These are phyloP conservation scores for Brachionichthys hirsutus DNA, from an alignment of 2,113 vertebrate genomes.

Conservation along the genomic window DNA sequence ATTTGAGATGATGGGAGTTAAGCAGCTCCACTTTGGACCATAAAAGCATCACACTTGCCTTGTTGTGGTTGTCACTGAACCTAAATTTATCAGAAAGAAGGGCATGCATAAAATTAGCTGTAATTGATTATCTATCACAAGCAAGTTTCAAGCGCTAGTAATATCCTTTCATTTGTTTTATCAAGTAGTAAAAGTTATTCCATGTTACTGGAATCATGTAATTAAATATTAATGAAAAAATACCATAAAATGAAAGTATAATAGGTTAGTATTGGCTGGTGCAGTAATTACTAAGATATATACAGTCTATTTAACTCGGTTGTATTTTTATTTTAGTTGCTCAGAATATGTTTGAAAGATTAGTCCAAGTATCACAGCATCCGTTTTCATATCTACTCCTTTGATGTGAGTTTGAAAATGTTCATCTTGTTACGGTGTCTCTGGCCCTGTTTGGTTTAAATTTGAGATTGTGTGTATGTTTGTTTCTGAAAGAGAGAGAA, in stretches of 20 bases:
- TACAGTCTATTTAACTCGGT: too few relatives aligned
- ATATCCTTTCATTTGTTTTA: too few relatives aligned
- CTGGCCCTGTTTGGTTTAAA: slow-evolving; percentile 25
- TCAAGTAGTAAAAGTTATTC: too few relatives aligned
- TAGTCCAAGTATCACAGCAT: slow-evolving; percentile 11
- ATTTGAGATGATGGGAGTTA: slow-evolving; percentile 18
- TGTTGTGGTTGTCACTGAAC: background rate
- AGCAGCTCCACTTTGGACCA: slow-evolving; percentile 7
- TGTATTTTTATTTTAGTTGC: background rate
- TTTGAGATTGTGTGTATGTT: slow-evolving; percentile 51
- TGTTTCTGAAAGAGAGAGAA: slow-evolving; percentile 21
- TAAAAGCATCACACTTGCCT: slow-evolving; percentile 16
- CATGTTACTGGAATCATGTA: too few relatives aligned
- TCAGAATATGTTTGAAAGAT: slow-evolving; percentile 3
- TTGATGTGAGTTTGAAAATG: slow-evolving; percentile 11
- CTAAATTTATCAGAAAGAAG: slow-evolving; percentile 5
- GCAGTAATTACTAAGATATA: too few relatives aligned
- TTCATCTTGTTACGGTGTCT: slow-evolving; percentile 8
- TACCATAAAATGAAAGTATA: too few relatives aligned
- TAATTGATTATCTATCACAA: background rate
- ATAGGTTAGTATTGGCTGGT: too few relatives aligned
- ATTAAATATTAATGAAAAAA: too few relatives aligned
- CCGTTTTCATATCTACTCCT: background rate
- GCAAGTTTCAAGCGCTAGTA: too few relatives aligned
- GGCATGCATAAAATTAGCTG: background rate